These are phyloP conservation scores for Saguinus midas DNA, from an alignment of 2,113 vertebrate genomes.

Conservation along the genomic window DNA sequence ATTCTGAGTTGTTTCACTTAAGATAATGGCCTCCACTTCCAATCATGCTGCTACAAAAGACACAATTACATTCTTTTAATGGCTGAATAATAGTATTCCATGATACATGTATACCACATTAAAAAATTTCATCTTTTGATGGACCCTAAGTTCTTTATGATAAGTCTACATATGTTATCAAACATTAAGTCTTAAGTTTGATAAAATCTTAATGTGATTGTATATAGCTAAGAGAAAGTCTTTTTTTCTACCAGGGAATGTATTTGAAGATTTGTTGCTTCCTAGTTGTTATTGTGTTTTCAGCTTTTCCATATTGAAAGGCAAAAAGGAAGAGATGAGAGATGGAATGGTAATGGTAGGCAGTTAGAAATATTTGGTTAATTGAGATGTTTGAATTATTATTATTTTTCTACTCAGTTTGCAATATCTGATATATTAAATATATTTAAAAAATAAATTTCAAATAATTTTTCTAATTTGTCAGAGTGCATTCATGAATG, in stretches of 20 bases:
- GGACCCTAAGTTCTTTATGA: too few species aligned
- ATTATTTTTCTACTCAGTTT: not conserved
- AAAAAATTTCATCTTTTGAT: too few species aligned
- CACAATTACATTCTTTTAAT: too few species aligned
- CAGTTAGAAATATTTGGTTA: slow-evolving; percentile 3
- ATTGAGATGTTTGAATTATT: not conserved
- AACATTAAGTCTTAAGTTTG: too few species aligned
- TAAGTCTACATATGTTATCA: too few species aligned
- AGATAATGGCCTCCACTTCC: too few species aligned
- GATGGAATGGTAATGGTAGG: not conserved
- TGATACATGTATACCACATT: too few species aligned
- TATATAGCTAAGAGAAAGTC: not conserved
- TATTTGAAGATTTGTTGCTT: not conserved
- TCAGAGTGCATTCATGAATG: slow-evolving; percentile 34
- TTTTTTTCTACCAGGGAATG: not conserved
- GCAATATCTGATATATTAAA: not conserved
- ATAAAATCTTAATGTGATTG: not conserved
- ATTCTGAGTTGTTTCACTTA: too few species aligned
- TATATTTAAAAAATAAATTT: not conserved
- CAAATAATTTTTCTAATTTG: slow-evolving; percentile 4
- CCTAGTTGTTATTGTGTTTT: not conserved
- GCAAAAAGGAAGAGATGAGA: not conserved
- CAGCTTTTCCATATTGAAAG: not conserved
- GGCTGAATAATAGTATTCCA: too few species aligned
- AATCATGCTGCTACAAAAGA: too few species aligned